Evolutionary conservation across 2,797 vertebrate genomes (phyloP), one percentile per base, ranked within the genome.

Genomic region (Pseudomugil gertrudae): DNA sequence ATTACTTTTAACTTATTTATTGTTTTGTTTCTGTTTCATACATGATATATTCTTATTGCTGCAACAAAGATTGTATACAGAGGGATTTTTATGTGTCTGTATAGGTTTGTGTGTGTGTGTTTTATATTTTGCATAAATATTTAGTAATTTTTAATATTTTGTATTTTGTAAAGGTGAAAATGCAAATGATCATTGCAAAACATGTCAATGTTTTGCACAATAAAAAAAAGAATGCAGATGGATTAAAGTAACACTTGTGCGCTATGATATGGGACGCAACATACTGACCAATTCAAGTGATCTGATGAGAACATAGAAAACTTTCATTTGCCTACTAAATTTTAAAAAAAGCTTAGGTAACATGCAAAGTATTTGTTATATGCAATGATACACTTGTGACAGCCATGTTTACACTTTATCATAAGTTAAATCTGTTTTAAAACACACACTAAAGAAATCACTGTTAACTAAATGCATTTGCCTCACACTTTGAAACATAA

Each of bases 1-100:
- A 76, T 80, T 74, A 36, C 67, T 73, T 69, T 65, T 76, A 79
- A 87, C 66, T 84, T 84, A 88, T 86, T 82, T 69, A 82, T 76
- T 33, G 60, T 80, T 79, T 79, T 7, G 83, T 76, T 76, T 56
- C n/a, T 67, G 66, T 82, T 80, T 76, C 68, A 83, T 79, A 74
- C 76, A 80, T 83, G 78, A 76, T 33, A 1, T 38, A 69, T 35
- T 75, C 48, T 38, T 60, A 73, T 66, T 24, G 23, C 33, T 51
- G 51, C 59, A 9, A 19, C 70, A 60, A 81, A 85, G 71, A 80
- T 84, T 80, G 81, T 11, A 74, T 36, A 23, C 29, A 63, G 15
- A 70, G 48, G 24, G 0, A 29, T 40, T 40, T 45, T 27, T 60
- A 35, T 9, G 19, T 47, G 7, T 8, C 19, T 29, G 21, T 9